Conservation (phyloP, 2,113 vertebrate genomes). For the Turdus rufiventris region DNA sequence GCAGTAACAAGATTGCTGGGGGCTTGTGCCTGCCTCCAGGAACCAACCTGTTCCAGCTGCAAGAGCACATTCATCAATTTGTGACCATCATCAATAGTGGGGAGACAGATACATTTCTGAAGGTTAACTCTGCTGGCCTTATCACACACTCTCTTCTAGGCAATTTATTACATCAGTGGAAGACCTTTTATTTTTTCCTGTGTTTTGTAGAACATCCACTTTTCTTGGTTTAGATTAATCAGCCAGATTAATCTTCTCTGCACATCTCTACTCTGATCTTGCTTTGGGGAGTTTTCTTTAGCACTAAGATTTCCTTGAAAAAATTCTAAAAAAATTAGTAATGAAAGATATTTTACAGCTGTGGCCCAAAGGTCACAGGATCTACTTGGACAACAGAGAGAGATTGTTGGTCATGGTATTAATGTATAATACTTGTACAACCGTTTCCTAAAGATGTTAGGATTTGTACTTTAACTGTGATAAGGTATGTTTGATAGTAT, state of each 20-base stretch:
- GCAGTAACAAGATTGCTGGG: neutral
- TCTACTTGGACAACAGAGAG: neutral
- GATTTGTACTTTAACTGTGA: neutral
- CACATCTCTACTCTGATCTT: neutral
- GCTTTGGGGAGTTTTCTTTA: neutral
- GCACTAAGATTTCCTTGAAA: neutral
- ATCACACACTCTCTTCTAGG: neutral
- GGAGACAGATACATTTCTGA: neutral
- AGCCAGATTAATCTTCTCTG: neutral
- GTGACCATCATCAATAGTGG: neutral
- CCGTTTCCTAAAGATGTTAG: neutral
- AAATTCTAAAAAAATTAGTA: neutral
- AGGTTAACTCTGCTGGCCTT: neutral
- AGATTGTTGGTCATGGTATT: neutral
- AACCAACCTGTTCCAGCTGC: neutral
- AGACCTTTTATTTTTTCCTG: neutral
- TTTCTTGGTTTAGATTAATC: neutral
- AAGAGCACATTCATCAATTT: neutral
- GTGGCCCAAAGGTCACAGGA: neutral
- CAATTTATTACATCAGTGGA: neutral
- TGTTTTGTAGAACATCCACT: neutral
- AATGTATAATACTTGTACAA: neutral
- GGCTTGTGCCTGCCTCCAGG: neutral
- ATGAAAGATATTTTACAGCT: accelerated
- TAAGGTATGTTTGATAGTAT: neutral